Conservation (phyloP, 2,113 vertebrate genomes). For the Myiozetetes cayanensis region DNA sequence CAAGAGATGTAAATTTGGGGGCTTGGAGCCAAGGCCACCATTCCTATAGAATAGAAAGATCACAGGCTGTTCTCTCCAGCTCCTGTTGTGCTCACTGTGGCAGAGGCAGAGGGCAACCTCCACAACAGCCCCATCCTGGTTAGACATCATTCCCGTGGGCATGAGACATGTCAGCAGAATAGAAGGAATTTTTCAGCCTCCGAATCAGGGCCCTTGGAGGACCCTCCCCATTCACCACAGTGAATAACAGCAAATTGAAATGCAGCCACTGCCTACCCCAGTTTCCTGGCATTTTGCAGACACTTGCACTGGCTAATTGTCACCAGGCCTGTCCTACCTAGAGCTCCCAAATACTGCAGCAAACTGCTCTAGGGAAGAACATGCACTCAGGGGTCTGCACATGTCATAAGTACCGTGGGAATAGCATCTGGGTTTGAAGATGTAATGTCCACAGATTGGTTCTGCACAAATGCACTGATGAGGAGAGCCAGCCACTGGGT, state of each 20-base stretch:
- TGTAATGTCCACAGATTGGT: not conserved
- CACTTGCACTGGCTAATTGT: not conserved
- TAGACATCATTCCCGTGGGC: not conserved
- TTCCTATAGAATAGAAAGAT: not conserved
- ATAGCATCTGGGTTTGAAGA: not conserved
- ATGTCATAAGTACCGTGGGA: fast-evolving
- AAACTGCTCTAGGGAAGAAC: not conserved
- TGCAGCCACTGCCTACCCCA: not conserved
- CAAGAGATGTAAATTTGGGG: not conserved
- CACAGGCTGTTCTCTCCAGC: not conserved
- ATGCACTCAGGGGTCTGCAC: not conserved
- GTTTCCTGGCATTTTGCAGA: not conserved
- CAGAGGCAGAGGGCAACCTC: not conserved
- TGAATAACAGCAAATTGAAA: not conserved
- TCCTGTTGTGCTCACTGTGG: not conserved
- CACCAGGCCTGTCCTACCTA: not conserved
- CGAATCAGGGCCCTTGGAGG: not conserved
- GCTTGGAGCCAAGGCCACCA: not conserved
- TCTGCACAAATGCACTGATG: not conserved
- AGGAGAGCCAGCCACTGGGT: not conserved
- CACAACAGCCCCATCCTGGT: not conserved
- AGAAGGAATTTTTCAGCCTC: not conserved
- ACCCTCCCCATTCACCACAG: not conserved
- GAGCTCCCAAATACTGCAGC: not conserved
- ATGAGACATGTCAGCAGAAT: not conserved